Base-by-base conservation (phyloP, 2,888 invertebrate genomes). In the Leucania comma region DNA sequence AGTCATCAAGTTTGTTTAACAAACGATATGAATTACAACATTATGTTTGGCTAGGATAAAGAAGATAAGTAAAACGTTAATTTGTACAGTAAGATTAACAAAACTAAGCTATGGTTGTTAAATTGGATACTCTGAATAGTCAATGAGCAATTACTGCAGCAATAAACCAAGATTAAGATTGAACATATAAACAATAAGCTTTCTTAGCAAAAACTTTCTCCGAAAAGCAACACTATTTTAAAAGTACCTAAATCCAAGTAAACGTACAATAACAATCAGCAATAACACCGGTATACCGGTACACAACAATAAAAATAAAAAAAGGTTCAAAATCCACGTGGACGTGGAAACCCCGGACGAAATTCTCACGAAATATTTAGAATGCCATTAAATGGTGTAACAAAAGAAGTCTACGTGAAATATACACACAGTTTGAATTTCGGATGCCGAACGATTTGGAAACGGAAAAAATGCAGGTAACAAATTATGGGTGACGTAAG, bases 301-400 rank as follows among this genome's bases (percentile, higher is more conserved):
- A 26, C 32, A 51, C 3, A 58, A 66, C 20, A 65, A 76, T 63
- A 69, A 66, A 71, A 71, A 73, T n/a, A 64, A 70, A 68, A 72
- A 75, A 76, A 51, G 17, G 61, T 58, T 68, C 3, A 24, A 38
- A 62, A 75, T 54, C 60, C 83, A 85, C 84, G 80, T 78, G 83
- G 83, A 35, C 29, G 38, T 72, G 66, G 59, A 64, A 63, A 53
- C 59, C 80, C 78, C 76, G 64, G 59, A 77, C 80, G 68, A 77
- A 83, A 81, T 85, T 87, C 88, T 80, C 88, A 88, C 81, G 83
- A 81, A 82, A 86, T 81, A 80, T 88, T 85, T 79, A 66, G 82
- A 83, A 76, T 78, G 68, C 62, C 69, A 69, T 70, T 75, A 67
- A 69, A 66, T 70, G 56, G 46, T 64, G 63, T 81, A 74, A 84